These are phyloP conservation scores for Apostichopus parvimensis DNA, from an alignment of 35 echinoderm and acorn worm genomes.

Conservation along the genomic window DNA sequence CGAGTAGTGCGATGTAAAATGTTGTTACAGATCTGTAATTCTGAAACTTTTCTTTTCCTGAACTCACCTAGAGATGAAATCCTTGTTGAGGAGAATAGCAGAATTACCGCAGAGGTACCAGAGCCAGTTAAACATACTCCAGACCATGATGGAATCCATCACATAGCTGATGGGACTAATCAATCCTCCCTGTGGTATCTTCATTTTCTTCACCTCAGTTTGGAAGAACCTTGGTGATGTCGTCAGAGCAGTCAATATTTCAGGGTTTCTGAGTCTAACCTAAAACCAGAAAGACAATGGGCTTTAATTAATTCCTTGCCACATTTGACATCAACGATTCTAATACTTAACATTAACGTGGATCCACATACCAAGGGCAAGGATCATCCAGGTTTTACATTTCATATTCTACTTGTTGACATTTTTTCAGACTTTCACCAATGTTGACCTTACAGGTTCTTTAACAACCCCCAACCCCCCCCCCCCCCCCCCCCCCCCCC, in stretches of 20 bases:
- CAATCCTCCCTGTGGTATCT: not conserved
- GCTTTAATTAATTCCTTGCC: not conserved
- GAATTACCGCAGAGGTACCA: slow-evolving; percentile 76
- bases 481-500: no score
- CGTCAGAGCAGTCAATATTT: slow-evolving; percentile 80
- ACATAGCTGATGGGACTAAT: slow-evolving; percentile 1
- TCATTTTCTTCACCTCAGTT: not conserved
- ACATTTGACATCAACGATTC: no score
- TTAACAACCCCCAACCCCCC: no score
- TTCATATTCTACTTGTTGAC: no score
- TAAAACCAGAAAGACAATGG: slow-evolving; percentile 11
- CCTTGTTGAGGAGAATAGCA: slow-evolving; percentile 67
- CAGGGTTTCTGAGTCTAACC: slow-evolving; percentile 60
- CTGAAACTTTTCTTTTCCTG: not conserved
- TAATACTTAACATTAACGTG: no score
- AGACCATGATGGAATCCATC: slow-evolving; percentile 48
- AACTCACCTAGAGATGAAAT: slow-evolving; percentile 55
- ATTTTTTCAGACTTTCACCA: no score
- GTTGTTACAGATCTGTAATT: not conserved
- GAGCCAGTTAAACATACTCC: slow-evolving; percentile 68
- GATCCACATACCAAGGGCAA: no score
- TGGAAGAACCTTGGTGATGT: slow-evolving; percentile 57
- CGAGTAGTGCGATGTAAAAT: not conserved
- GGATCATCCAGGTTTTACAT: no score
- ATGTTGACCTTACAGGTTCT: no score